These are phyloP conservation scores for Stomatorhinus ivindoensis DNA, from an alignment of 2,113 vertebrate species.

Conservation along the genomic window DNA sequence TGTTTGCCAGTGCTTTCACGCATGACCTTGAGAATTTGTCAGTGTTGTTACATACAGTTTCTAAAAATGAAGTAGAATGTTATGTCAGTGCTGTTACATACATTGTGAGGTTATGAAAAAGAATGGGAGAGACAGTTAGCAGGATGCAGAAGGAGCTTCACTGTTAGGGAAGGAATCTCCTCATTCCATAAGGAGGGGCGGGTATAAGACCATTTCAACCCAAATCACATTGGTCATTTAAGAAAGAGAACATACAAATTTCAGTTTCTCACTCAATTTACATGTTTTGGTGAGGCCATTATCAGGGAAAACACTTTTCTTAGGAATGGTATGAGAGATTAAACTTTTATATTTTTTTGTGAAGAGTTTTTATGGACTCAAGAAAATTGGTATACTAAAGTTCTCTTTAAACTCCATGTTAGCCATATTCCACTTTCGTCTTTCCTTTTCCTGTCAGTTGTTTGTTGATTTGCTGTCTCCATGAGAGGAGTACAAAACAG, in stretches of 20 bases:
- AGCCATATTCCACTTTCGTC: conserved; percentile 34
- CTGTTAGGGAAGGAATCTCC: conserved; percentile 26
- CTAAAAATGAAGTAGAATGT: conserved; percentile 16
- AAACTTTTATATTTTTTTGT: conserved; percentile 59
- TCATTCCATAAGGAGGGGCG: conserved; percentile 28
- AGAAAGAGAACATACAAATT: conserved; percentile 52
- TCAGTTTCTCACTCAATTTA: conserved; percentile 43
- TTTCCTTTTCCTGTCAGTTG: conserved; percentile 40
- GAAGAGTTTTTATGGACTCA: conserved; percentile 60
- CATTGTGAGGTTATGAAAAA: conserved; percentile 31
- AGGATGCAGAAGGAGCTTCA: conserved; percentile 29
- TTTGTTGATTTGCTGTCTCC: conserved; percentile 35
- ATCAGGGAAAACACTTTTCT: conserved; percentile 60
- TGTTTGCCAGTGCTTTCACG: conserved; percentile 28
- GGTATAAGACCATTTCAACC: conserved; percentile 42
- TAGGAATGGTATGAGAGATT: conserved; percentile 63
- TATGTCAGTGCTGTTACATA: conserved; percentile 28
- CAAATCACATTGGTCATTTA: conserved; percentile 50
- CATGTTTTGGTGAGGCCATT: conserved; percentile 54
- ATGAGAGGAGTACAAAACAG: conserved; percentile 30
- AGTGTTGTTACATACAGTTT: conserved; percentile 36
- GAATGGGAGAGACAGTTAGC: conserved; percentile 22
- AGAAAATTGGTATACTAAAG: conserved; percentile 68
- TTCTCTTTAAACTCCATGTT: conserved; percentile 53
- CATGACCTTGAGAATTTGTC: conserved; percentile 5